Evolutionary conservation across 2,888 invertebrate genomes (phyloP).

Genomic region (Nemotelus pantherinus): DNA sequence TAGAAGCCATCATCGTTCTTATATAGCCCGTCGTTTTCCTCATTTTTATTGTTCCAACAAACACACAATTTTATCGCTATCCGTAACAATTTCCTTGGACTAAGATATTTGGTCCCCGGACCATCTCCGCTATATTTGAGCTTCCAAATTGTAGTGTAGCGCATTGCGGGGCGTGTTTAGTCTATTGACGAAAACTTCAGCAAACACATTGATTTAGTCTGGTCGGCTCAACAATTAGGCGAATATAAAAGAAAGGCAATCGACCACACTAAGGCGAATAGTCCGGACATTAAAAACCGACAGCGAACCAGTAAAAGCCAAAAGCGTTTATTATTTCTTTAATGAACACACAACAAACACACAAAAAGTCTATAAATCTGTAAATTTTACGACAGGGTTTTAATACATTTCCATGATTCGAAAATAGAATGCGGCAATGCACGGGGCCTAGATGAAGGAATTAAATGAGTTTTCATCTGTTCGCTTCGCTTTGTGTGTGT

Average conservation of each 20-base stretch:
- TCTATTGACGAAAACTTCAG: no score
- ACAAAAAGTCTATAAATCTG: conserved; percentile 36
- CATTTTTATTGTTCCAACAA: conserved; percentile 30
- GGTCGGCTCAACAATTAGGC: no score
- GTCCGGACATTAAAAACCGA: neutral
- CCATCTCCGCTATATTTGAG: neutral
- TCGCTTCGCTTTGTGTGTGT: neutral
- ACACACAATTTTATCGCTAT: conserved; percentile 11
- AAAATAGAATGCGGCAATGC: neutral
- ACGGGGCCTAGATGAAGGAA: neutral
- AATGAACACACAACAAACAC: conserved; percentile 20
- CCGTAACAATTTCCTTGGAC: neutral
- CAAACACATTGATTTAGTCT: no score
- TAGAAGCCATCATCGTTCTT: neutral
- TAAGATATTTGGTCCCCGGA: neutral
- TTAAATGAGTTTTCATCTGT: neutral
- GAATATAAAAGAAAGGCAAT: no score
- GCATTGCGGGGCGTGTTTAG: no score
- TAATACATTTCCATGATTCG: conserved; percentile 17
- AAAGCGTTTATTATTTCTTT: conserved; percentile 24
- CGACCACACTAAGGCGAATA: no score
- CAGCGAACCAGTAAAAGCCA: neutral
- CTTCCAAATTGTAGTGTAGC: no score
- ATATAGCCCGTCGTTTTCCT: conserved; percentile 2
- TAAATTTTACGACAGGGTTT: conserved; percentile 31